phyloP scores from a whole-genome alignment of 1,140 invertebrate species.

The Zaprionus lachaisei region DNA sequence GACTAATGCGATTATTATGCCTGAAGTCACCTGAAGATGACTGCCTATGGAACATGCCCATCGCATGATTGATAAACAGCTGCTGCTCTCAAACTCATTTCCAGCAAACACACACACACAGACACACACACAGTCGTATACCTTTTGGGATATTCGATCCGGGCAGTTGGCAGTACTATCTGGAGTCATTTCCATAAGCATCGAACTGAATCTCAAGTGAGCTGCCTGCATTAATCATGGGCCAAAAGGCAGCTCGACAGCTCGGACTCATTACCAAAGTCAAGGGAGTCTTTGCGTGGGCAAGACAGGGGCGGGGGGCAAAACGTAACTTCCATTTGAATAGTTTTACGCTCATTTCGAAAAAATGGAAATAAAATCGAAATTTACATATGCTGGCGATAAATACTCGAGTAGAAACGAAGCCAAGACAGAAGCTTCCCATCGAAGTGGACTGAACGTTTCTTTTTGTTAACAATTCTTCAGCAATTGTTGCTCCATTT shows the following conservation, averaged over 20 bases:
- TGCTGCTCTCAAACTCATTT: constrained; percentile 38
- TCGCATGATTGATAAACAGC: constrained; percentile 55
- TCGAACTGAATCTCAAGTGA: constrained; percentile 40
- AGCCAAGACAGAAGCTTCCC: not conserved
- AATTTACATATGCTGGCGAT: constrained; percentile 21
- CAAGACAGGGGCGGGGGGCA: not conserved
- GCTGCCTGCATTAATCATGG: constrained; percentile 49
- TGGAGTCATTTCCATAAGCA: constrained; percentile 35
- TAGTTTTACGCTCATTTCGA: constrained; percentile 13
- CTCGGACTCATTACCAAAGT: constrained; percentile 28
- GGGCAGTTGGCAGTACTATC: constrained; percentile 7
- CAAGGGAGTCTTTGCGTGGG: not conserved
- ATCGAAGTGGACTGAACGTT: not conserved
- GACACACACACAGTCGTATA: not conserved
- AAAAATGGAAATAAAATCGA: constrained; percentile 22
- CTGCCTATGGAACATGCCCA: constrained; percentile 44
- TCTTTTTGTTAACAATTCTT: not conserved
- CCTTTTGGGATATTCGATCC: constrained; percentile 21
- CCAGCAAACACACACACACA: constrained; percentile 17
- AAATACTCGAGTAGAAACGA: constrained; percentile 14
- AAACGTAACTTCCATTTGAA: constrained; percentile 28
- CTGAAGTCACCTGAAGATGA: constrained; percentile 46
- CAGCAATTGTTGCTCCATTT: not conserved
- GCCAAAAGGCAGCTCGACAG: constrained; percentile 21
- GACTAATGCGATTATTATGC: constrained; percentile 79